A percentile compares a stretch with the other conserved stretches of the same genome.
phyloP scores from a whole-genome alignment of 2,113 vertebrate species.

The Eudyptes chrysolophus region DNA sequence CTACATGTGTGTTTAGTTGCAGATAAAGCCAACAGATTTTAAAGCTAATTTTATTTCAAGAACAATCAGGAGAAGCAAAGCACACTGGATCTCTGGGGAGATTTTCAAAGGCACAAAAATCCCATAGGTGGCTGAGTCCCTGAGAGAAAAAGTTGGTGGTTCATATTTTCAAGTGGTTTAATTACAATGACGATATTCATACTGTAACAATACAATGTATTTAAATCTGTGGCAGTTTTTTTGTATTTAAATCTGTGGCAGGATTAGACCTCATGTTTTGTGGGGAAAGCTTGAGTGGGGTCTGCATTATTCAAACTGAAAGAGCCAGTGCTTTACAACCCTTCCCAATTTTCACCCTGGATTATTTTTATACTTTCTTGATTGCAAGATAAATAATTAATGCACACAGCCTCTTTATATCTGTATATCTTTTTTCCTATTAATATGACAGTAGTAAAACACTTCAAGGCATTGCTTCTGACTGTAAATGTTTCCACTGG shows the following conservation, averaged over 20 bases:
- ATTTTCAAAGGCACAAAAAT: not conserved
- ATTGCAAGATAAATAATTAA: constrained; percentile 26
- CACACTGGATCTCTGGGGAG: not conserved
- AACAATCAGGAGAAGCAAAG: not conserved
- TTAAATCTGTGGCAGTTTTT: not conserved
- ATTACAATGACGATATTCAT: not conserved
- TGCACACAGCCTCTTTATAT: not conserved
- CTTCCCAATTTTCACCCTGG: not conserved
- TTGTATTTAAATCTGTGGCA: not conserved
- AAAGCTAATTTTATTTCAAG: not conserved
- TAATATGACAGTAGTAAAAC: not conserved
- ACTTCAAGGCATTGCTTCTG: not conserved
- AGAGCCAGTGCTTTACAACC: not conserved
- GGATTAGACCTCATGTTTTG: not conserved
- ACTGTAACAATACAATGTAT: not conserved
- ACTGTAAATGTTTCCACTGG: not conserved
- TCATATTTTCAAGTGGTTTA: not conserved
- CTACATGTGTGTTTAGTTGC: not conserved
- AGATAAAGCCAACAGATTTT: not conserved
- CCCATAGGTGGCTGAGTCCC: not conserved
- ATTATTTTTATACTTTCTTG: constrained; percentile 14
- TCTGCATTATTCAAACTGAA: not conserved
- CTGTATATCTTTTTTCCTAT: not conserved
- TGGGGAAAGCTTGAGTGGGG: not conserved
- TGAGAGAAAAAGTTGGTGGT: not conserved